These are phyloP conservation scores for Chionoecetes opilio DNA, from an alignment of 1,140 invertebrate species.

Conservation along the genomic window DNA sequence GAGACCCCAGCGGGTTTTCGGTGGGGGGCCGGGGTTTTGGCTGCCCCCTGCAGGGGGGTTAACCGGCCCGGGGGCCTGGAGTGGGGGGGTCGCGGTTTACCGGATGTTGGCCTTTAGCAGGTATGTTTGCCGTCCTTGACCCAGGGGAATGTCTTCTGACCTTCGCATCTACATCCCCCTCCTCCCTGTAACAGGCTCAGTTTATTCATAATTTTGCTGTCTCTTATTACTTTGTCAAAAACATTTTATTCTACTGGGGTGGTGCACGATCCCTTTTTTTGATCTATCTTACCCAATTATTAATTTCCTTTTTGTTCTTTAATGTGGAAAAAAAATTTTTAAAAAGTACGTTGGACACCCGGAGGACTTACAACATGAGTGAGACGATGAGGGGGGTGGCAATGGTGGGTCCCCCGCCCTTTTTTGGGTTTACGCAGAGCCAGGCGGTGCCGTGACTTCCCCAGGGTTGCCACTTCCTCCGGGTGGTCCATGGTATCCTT, in stretches of 20 bases:
- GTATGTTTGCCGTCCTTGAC: background rate
- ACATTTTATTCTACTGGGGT: no score
- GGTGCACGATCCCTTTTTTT: no score
- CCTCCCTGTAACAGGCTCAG: background rate
- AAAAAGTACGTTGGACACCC: background rate
- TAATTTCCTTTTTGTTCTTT: no score
- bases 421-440: conserved; percentile 41
- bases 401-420: background rate
- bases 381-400: background rate
- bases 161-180: conserved; percentile 7
- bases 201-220: background rate
- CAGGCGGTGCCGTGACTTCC: conserved; percentile 53
- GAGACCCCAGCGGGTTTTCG: background rate
- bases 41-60: conserved; percentile 44
- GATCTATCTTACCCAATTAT: no score
- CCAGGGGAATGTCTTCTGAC: conserved; percentile 37
- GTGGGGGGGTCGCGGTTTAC: background rate
- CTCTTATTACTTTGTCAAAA: no score
- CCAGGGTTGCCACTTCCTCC: background rate
- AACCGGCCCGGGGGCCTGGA: background rate
- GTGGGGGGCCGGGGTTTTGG: conserved; percentile 21
- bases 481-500: background rate
- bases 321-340: no score
- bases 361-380: conserved; percentile 8
- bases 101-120: background rate